Base-by-base conservation (phyloP, 2,797 vertebrate species). In the Cirrhinus mrigala region DNA sequence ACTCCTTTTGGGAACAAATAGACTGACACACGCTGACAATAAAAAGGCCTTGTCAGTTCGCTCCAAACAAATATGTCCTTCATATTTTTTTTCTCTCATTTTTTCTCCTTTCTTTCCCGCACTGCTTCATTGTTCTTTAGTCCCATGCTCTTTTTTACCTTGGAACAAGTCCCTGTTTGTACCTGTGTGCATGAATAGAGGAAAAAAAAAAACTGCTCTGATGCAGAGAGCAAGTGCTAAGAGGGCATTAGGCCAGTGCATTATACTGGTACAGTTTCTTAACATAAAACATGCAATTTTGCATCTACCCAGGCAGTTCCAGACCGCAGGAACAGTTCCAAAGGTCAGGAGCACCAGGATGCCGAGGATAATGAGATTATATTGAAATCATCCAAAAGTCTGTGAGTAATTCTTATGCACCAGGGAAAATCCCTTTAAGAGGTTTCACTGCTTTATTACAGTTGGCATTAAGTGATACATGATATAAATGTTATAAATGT, bases 1-100 rank as follows among this genome's bases (percentile, higher is more conserved):
- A 54, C 86, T 88, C 82, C 84, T 83, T 44, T 85, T 69, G 37
- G 56, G 74, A 85, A 88, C 83, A 91, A 89, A 89, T 66, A 82
- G 71, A 87, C 58, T 62, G 86, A 84, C 52, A 79, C 74, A 88
- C 81, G 87, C 52, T 83, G 85, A 79, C 82, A 88, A 76, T 85
- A 77, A 71, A 79, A 85, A 76, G 48, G 70, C 54, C 62, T 79
- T 82, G 80, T 87, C 73, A 70, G 66, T 81, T 81, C 46, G 54
- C 68, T 74, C 86, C 85, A 69, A 82, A 82, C 75, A 81, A 86
- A 87, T 82, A 81, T 56, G 54, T 77, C 85, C 87, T 80, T 81
- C 22, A 81, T 44, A 18, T 78, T 79, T 48, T 48, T 48, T 33
- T 3, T 11, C 22, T 11, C 46, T 40, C 14, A 70, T 2, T 33